phyloP scores from a whole-genome alignment of 2,797 vertebrate species.

The Rhadinocentrus ornatus region DNA sequence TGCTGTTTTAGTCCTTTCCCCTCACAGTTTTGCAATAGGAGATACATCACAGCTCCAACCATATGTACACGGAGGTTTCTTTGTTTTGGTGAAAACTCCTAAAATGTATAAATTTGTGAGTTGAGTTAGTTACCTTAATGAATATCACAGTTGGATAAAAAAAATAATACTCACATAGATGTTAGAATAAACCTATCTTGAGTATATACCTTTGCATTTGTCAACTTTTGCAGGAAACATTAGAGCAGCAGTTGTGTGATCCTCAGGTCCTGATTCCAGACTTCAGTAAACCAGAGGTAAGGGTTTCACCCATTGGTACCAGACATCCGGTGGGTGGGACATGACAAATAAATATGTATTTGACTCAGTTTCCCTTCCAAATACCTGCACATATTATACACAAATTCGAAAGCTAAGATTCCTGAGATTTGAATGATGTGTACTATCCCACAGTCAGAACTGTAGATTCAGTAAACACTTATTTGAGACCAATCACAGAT shows the following conservation, averaged over 20 bases:
- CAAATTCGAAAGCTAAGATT: too few relatives aligned
- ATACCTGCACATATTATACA: too few relatives aligned
- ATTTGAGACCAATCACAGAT: too few relatives aligned
- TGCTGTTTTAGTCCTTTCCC: conserved; percentile 86
- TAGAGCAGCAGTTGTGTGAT: conserved; percentile 90
- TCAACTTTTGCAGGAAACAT: conserved; percentile 83
- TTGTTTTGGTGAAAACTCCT: conserved; percentile 90
- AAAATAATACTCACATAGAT: neutral
- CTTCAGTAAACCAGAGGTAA: conserved; percentile 96
- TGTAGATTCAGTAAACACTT: too few relatives aligned
- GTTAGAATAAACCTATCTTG: neutral
- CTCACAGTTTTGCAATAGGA: conserved; percentile 93
- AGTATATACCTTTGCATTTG: conserved; percentile 15
- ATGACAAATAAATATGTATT: too few relatives aligned
- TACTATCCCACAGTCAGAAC: too few relatives aligned
- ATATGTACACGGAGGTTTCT: conserved; percentile 94
- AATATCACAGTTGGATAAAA: conserved; percentile 1
- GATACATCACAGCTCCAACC: conserved; percentile 90
- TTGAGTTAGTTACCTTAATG: conserved; percentile 29
- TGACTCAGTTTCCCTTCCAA: too few relatives aligned
- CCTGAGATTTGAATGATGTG: too few relatives aligned
- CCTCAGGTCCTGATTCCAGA: conserved; percentile 90
- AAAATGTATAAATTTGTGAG: conserved; percentile 93
- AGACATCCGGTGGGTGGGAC: too few relatives aligned
- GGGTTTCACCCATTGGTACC: conserved; percentile 14